These are phyloP conservation scores for Galeruca laticollis DNA, from an alignment of 2,888 invertebrate species.

Conservation along the genomic window DNA sequence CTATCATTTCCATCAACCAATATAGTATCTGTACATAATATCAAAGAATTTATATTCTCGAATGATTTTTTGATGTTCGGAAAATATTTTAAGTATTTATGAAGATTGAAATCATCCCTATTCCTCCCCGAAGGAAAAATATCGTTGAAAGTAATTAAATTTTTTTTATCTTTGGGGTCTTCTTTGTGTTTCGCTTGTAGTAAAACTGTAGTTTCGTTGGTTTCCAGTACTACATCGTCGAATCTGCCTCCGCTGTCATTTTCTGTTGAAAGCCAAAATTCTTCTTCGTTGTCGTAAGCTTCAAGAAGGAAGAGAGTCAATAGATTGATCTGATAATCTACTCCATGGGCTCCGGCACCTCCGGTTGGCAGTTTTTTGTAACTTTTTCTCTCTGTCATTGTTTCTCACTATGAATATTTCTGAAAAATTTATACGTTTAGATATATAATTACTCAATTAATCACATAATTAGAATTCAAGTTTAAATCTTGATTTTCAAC, in stretches of 20 bases:
- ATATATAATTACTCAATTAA: too few species aligned
- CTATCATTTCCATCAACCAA: not conserved
- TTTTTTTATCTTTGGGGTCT: not conserved
- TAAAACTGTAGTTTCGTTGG: not conserved
- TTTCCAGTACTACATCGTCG: conserved; percentile 12
- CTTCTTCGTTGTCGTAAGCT: not conserved
- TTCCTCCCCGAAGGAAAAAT: not conserved
- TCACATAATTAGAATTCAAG: too few species aligned
- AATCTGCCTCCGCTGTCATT: conserved; percentile 3
- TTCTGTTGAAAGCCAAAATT: conserved; percentile 9
- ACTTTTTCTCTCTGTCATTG: not conserved
- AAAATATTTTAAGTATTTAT: not conserved
- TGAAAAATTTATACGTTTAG: too few species aligned
- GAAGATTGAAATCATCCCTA: not conserved
- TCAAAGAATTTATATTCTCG: not conserved
- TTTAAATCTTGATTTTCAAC: too few species aligned
- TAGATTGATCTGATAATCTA: not conserved
- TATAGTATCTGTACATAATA: conserved; percentile 10
- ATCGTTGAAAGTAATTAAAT: not conserved
- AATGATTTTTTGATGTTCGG: not conserved
- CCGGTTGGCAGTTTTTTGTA: not conserved
- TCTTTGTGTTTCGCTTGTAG: conserved; percentile 17
- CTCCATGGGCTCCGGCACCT: not conserved
- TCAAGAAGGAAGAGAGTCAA: not conserved
- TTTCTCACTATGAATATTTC: too few species aligned